These are phyloP conservation scores for Leptinotarsa haldemani DNA, from an alignment of 2,888 invertebrate species.

Conservation along the genomic window DNA sequence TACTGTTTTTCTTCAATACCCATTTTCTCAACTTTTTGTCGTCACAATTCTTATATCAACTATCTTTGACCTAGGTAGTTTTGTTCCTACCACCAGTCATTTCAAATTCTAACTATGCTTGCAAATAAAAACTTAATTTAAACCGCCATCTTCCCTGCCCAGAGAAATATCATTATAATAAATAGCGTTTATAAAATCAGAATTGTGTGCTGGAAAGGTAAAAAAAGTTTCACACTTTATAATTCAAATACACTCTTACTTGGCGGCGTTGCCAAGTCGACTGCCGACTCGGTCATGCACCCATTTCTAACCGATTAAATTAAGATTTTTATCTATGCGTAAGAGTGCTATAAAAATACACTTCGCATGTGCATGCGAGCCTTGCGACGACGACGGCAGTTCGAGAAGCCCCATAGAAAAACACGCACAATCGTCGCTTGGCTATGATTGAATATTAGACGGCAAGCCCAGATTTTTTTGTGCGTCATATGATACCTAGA, in stretches of 20 bases:
- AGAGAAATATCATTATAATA: neutral
- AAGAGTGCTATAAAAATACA: slow-evolving; percentile 41
- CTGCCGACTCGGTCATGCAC: slow-evolving; percentile 38
- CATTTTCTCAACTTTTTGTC: too few relatives aligned
- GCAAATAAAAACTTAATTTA: neutral
- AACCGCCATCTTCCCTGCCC: neutral
- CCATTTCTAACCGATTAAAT: slow-evolving; percentile 43
- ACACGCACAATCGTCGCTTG: neutral
- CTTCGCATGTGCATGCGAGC: slow-evolving; percentile 38
- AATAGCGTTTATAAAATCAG: slow-evolving; percentile 2
- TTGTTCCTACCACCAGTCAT: neutral
- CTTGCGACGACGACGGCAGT: slow-evolving; percentile 17
- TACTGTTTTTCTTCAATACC: too few relatives aligned
- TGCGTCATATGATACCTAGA: too few relatives aligned
- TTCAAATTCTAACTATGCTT: neutral
- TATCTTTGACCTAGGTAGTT: too few relatives aligned
- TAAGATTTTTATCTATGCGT: slow-evolving; percentile 42
- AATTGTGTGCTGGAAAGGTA: slow-evolving; percentile 6
- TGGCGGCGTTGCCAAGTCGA: slow-evolving; percentile 28
- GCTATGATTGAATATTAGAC: neutral
- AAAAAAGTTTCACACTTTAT: slow-evolving; percentile 21
- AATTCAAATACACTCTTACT: slow-evolving; percentile 18
- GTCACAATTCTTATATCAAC: too few relatives aligned
- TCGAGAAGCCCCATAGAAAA: slow-evolving; percentile 7
- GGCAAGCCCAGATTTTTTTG: too few relatives aligned